phyloP scores from a whole-genome alignment of 2,797 vertebrate species.

The Pipistrellus nathusii region DNA sequence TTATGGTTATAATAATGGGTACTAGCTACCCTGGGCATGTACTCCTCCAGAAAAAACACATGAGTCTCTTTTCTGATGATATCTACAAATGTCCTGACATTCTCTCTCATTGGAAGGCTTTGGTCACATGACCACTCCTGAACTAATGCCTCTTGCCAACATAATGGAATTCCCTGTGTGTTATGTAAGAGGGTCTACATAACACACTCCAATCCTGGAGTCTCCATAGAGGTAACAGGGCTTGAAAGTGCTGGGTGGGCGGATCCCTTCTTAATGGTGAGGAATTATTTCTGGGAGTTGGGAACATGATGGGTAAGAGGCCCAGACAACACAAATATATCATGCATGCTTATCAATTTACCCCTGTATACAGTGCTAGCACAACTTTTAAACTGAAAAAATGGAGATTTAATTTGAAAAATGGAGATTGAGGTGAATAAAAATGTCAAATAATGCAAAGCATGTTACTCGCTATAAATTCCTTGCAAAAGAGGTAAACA shows the following conservation, averaged over 20 bases:
- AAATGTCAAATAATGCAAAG: not conserved
- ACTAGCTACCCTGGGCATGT: not conserved
- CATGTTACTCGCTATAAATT: not conserved
- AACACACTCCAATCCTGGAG: not conserved
- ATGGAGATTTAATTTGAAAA: too few species aligned
- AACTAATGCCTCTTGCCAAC: not conserved
- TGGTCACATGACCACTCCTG: not conserved
- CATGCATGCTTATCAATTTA: not conserved
- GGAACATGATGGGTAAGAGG: not conserved
- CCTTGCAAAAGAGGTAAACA: not conserved
- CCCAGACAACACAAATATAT: not conserved
- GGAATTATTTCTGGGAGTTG: not conserved
- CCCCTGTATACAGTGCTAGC: not conserved
- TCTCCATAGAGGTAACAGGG: not conserved
- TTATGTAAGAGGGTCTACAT: not conserved
- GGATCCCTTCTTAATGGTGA: not conserved
- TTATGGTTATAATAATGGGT: not conserved
- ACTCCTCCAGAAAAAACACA: not conserved
- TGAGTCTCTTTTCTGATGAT: not conserved
- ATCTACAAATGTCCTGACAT: not conserved
- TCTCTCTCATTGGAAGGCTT: not conserved
- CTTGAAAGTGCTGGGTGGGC: not conserved
- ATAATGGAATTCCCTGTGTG: not conserved
- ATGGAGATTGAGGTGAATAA: not conserved
- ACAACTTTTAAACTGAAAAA: not conserved